Evolutionary conservation across 2,888 invertebrate species (phyloP).

Genomic region (Onthophagus sagittarius): DNA sequence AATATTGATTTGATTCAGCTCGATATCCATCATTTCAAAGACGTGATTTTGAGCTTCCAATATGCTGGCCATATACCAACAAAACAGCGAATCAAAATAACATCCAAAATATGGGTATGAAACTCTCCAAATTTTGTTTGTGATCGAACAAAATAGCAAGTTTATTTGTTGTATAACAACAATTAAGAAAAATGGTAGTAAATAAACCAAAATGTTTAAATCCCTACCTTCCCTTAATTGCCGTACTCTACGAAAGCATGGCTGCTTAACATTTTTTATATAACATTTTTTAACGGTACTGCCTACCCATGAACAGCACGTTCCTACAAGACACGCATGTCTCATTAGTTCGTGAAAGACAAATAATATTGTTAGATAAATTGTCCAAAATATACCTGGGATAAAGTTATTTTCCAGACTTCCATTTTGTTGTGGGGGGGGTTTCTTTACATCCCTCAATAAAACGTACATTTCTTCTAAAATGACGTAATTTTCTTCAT

Average conservation of each 20-base stretch:
- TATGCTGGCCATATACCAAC: not conserved
- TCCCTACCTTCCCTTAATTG: conserved; percentile 5
- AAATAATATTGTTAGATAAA: not conserved
- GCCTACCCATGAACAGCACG: not conserved
- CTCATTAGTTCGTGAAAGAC: not conserved
- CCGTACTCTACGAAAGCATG: not conserved
- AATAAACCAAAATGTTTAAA: conserved; percentile 6
- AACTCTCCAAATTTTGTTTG: not conserved
- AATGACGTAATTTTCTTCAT: conserved; percentile 25
- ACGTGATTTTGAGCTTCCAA: not conserved
- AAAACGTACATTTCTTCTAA: conserved; percentile 29
- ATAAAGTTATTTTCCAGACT: not conserved
- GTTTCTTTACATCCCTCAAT: not conserved
- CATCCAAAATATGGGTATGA: not conserved
- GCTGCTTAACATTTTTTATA: not conserved
- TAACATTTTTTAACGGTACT: not conserved
- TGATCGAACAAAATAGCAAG: conserved; percentile 3
- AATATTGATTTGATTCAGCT: not conserved
- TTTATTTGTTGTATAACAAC: conserved; percentile 3
- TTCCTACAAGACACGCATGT: not conserved
- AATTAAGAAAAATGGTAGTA: conserved; percentile 7
- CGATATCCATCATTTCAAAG: not conserved
- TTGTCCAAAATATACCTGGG: not conserved
- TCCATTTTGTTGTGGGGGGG: not conserved
- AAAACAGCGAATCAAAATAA: not conserved